Conservation (phyloP, 2,797 vertebrate genomes). For the Poecile montanus region DNA sequence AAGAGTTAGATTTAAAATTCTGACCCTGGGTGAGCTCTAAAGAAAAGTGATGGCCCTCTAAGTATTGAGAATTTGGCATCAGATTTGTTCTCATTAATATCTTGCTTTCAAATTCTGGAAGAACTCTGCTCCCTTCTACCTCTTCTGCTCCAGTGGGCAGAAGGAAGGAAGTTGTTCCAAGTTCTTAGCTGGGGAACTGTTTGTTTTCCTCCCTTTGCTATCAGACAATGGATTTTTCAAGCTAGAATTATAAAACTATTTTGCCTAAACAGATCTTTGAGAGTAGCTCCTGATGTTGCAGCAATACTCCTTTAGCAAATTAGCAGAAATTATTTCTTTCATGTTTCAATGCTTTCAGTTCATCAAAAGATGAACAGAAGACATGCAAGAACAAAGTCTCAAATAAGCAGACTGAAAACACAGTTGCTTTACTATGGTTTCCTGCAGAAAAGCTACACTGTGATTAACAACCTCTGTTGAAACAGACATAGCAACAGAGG, state of each 20-base stretch:
- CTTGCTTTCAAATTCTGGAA: background rate
- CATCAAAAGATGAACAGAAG: background rate
- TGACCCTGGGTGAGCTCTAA: background rate
- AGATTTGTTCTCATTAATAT: background rate
- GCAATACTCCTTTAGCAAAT: background rate
- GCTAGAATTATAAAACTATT: background rate
- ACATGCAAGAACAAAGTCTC: background rate
- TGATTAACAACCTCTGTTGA: background rate
- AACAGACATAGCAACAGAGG: background rate
- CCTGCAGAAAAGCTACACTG: background rate
- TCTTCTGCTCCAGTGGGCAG: background rate
- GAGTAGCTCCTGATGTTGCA: background rate
- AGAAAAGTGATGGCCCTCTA: background rate
- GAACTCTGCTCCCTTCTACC: background rate
- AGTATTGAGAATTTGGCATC: background rate
- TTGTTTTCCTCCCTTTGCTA: background rate
- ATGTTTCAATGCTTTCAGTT: background rate
- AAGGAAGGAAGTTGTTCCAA: background rate
- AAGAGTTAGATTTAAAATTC: constrained; percentile 1
- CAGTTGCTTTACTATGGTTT: background rate
- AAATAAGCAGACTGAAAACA: background rate
- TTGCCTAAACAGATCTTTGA: background rate
- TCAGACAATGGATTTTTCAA: background rate
- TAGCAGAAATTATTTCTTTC: background rate
- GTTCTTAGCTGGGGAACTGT: background rate